phyloP scores from a whole-genome alignment of 2,888 invertebrate genomes.

The Listrodromus nycthemerus region DNA sequence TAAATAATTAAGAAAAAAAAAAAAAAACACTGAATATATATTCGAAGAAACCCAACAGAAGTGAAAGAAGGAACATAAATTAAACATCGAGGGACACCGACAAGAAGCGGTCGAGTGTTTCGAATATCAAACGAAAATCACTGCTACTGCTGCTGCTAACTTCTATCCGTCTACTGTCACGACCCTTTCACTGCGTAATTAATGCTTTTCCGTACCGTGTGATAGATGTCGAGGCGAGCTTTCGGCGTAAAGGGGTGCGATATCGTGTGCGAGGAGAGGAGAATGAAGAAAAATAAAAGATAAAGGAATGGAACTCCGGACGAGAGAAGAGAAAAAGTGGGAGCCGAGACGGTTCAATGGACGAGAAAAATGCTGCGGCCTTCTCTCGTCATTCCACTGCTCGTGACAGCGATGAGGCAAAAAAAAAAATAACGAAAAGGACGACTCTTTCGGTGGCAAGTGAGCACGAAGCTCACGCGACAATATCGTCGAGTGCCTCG shows the following conservation, averaged over 20 bases:
- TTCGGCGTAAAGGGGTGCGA: constrained; percentile 41
- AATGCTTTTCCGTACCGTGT: constrained; percentile 77
- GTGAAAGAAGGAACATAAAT: not conserved
- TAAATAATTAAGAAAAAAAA: not conserved
- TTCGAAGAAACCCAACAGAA: not conserved
- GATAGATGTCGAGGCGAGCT: constrained; percentile 71
- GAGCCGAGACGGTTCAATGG: constrained; percentile 65
- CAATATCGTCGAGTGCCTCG: constrained; percentile 70
- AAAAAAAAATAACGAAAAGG: constrained; percentile 55
- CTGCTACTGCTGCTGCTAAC: constrained; percentile 3
- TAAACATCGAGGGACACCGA: not conserved
- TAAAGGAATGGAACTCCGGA: constrained; percentile 24
- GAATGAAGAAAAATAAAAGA: constrained; percentile 34
- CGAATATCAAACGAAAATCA: constrained; percentile 6
- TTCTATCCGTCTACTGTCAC: constrained; percentile 42
- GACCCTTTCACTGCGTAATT: constrained; percentile 77
- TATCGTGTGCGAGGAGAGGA: constrained; percentile 51
- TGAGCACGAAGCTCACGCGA: constrained; percentile 47
- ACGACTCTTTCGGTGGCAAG: constrained; percentile 61
- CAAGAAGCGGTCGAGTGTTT: constrained; percentile 20
- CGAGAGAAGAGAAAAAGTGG: constrained; percentile 36
- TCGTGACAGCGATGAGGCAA: constrained; percentile 50
- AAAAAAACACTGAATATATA: not conserved
- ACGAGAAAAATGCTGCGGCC: constrained; percentile 50
- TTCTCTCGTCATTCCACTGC: constrained; percentile 10